These are phyloP conservation scores for Tricholauxania praeusta DNA, from an alignment of 2,888 invertebrate species.

Conservation along the genomic window DNA sequence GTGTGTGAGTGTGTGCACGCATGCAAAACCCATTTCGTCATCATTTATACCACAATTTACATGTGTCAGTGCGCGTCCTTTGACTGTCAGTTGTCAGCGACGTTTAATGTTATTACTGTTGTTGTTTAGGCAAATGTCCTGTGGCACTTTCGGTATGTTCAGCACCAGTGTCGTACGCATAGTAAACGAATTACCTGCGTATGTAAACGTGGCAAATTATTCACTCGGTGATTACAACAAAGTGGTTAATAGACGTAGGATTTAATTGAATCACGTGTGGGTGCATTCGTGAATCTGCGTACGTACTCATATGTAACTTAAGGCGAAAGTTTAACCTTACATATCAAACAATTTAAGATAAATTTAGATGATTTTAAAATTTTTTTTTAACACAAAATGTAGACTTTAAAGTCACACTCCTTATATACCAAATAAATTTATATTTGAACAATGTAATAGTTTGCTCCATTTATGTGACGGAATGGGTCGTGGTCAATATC, in stretches of 20 bases:
- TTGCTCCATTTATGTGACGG: too few relatives aligned
- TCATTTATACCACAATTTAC: constrained; percentile 65
- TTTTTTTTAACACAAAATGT: too few relatives aligned
- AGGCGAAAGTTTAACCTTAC: too few relatives aligned
- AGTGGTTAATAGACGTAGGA: constrained; percentile 40
- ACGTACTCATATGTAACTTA: too few relatives aligned
- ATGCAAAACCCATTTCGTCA: constrained; percentile 58
- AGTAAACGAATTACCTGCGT: constrained; percentile 63
- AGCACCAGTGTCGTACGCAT: constrained; percentile 56
- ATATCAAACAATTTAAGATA: too few relatives aligned
- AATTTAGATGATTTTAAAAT: too few relatives aligned
- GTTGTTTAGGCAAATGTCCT: constrained; percentile 61
- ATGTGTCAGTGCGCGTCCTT: constrained; percentile 59
- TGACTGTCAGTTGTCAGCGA: constrained; percentile 44
- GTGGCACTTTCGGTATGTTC: constrained; percentile 28
- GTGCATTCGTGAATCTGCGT: too few relatives aligned
- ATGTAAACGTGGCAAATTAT: constrained; percentile 30
- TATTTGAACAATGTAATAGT: too few relatives aligned
- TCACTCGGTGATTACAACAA: constrained; percentile 23
- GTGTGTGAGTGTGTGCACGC: constrained; percentile 25
- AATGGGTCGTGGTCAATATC: too few relatives aligned
- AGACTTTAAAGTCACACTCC: too few relatives aligned
- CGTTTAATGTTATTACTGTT: constrained; percentile 41
- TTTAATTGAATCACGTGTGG: constrained; percentile 32
- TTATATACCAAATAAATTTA: too few relatives aligned